phyloP scores from a whole-genome alignment of 2,888 invertebrate species.

The Proisotoma minuta region DNA sequence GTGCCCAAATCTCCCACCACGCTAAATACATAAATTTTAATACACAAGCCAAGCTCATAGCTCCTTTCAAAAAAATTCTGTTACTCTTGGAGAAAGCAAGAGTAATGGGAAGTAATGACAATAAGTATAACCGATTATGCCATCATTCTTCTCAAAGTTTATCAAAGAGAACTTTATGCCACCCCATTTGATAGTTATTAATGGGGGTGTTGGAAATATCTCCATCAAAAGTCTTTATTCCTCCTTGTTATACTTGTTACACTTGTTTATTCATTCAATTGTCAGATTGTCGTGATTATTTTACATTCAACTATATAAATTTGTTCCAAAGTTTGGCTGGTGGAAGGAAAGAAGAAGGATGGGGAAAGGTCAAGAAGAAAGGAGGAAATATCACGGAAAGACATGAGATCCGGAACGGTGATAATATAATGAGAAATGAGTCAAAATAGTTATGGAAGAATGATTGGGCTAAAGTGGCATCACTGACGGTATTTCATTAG shows the following conservation, averaged over 20 bases:
- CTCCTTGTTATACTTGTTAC: not conserved
- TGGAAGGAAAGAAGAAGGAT: not conserved
- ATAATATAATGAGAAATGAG: not conserved
- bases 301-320: slow-evolving; percentile 7
- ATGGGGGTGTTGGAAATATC: not conserved
- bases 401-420: not conserved
- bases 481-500: slow-evolving; percentile 1
- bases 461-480: slow-evolving; percentile 20
- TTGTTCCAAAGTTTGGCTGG: not conserved
- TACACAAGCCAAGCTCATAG: too few species aligned
- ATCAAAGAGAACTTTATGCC: not conserved
- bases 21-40: too few species aligned
- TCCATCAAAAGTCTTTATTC: not conserved
- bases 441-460: slow-evolving; percentile 4
- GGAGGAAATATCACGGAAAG: not conserved
- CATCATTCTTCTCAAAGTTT: not conserved
- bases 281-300: not conserved
- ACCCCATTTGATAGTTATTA: not conserved
- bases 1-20: too few species aligned
- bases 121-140: slow-evolving; percentile 2
- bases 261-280: slow-evolving; percentile 1
- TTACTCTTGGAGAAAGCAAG: too few species aligned
- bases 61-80: too few species aligned
- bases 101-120: slow-evolving; percentile 1
- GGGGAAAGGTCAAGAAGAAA: slow-evolving; percentile 3